A percentile compares a stretch with the other conserved stretches of the same genome.
Conservation (phyloP, 2,888 invertebrate species). For the Heliothis peltigera region DNA sequence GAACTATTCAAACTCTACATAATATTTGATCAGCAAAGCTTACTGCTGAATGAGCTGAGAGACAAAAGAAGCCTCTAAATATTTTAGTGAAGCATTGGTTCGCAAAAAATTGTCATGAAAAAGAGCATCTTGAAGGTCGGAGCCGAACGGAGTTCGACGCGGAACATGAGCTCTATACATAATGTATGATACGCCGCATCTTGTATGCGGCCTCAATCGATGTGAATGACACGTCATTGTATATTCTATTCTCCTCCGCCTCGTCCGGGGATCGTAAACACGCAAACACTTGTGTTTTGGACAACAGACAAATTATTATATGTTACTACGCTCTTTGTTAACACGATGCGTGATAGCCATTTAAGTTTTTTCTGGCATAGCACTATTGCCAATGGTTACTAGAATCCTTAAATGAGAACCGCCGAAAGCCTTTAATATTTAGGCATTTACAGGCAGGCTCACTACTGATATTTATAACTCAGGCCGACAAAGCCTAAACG, state of each 20-base stretch:
- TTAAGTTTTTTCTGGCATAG: not conserved
- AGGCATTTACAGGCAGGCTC: conserved; percentile 11
- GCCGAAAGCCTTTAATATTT: too few relatives aligned
- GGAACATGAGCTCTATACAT: conserved; percentile 80
- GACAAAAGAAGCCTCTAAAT: not conserved
- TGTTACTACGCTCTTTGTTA: conserved; percentile 38
- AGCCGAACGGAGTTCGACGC: conserved; percentile 69
- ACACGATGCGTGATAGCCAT: conserved; percentile 20
- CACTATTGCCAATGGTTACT: conserved; percentile 1
- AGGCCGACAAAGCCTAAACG: conserved; percentile 57
- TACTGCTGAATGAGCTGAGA: too few relatives aligned
- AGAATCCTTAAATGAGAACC: conserved; percentile 6
- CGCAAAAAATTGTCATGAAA: conserved; percentile 49
- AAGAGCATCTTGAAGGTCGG: conserved; percentile 71
- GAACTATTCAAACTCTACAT: not conserved
- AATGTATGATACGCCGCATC: conserved; percentile 83
- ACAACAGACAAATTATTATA: conserved; percentile 76
- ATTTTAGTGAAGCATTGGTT: conserved; percentile 28
- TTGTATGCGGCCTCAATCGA: conserved; percentile 87
- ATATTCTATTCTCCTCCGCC: conserved; percentile 86
- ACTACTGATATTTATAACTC: conserved; percentile 40
- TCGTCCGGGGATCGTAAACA: conserved; percentile 86
- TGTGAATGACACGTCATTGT: conserved; percentile 88
- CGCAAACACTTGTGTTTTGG: conserved; percentile 84
- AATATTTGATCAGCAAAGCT: conserved; percentile 13